Percentiles rank a stretch among this genome's conserved stretches.
These are phyloP conservation scores for Probosciger aterrimus DNA, from an alignment of 2,113 vertebrate genomes.

Conservation along the genomic window DNA sequence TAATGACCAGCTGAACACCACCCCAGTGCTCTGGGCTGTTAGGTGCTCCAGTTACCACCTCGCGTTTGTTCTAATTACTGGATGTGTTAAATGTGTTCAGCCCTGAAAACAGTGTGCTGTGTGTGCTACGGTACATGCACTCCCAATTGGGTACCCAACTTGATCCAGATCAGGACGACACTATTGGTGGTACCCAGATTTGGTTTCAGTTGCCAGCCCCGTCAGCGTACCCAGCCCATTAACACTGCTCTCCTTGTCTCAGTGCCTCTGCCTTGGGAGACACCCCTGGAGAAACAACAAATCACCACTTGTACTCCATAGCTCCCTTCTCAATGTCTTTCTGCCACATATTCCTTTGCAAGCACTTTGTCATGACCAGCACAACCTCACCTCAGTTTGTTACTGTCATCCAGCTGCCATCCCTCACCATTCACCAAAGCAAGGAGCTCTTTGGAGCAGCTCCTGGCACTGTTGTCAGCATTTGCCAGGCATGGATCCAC, in stretches of 20 bases:
- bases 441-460: not conserved
- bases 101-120: not conserved
- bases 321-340: not conserved
- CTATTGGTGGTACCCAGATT: not conserved
- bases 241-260: not conserved
- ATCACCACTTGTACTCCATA: not conserved
- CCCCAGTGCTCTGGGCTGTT: not conserved
- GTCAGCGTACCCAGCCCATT: not conserved
- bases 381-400: not conserved
- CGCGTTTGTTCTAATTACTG: not conserved
- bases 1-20: not conserved
- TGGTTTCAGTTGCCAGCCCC: not conserved
- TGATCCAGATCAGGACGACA: not conserved
- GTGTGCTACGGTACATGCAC: not conserved
- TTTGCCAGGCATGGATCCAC: not conserved
- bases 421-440: not conserved
- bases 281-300: not conserved
- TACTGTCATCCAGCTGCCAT: not conserved
- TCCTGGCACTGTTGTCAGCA: not conserved
- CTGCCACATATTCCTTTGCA: accelerated
- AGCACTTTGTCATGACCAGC: not conserved
- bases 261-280: not conserved
- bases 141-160: not conserved
- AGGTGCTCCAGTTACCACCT: not conserved
- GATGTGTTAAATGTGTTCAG: not conserved